Base-by-base conservation (phyloP, 2,888 invertebrate species). In the Arctia plantaginis region DNA sequence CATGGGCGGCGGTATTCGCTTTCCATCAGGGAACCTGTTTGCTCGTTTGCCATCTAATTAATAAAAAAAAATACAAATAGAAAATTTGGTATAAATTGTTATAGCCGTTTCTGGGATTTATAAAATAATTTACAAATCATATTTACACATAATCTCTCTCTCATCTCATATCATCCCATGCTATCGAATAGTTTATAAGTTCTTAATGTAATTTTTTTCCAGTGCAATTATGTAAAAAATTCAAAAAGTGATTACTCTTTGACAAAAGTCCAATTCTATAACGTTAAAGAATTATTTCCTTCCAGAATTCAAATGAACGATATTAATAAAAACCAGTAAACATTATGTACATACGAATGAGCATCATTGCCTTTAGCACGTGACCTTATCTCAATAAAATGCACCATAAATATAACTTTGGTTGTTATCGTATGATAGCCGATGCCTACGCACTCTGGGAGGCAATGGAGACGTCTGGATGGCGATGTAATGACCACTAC, bases 391-490 rank as follows among this genome's bases (percentile, higher is more conserved):
- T 39, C 51, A 55, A 74, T 75, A 65, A 33, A 73, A 75, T 39
- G 47, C 76, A 76, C 75, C 80, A 62, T 72, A 70, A 35, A 77
- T 64, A 73, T 72, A 51, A 47, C 72, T 77, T 76, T 69, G 20
- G 73, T 64, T 67, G 71, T 82, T 78, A 84, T 82, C 79, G 69
- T 67, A 74, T 69, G 77, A 84, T 81, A 76, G 73, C 76, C 77
- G 78, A 79, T 79, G 82, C 83, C 83, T 83, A 84, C 82, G 83
- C 84, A 83, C 70, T 76, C 75, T 75, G 78, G 79, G 74, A 73
- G 82, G 86, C 87, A 83, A 90, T 90, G 81, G 86, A 91, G 90
- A 88, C 87, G 87, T 90, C 87, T 89, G 78, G 82, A 88, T 89
- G 76, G 82, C 80, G 70, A 68, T 74, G 73, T 88, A 90, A 90